Conservation (phyloP, 2,797 vertebrate genomes). For the Borostomias antarcticus region DNA sequence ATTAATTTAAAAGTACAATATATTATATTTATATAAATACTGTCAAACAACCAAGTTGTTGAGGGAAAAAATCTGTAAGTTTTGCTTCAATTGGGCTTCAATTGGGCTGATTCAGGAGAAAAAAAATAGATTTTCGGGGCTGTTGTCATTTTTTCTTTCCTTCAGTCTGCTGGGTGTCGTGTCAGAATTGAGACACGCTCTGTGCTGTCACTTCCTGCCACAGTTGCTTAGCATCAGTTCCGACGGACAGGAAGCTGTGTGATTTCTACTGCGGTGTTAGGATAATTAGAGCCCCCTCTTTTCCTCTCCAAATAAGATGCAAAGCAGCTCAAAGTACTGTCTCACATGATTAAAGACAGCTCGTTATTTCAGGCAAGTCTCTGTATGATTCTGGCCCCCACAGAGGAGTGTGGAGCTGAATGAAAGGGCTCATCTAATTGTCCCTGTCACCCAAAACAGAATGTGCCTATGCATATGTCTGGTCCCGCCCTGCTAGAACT, state of each 20-base stretch:
- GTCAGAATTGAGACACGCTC: constrained; percentile 84
- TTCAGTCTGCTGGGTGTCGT: constrained; percentile 80
- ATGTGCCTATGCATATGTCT: constrained; percentile 44
- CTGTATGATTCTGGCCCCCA: constrained; percentile 87
- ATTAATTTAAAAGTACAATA: constrained; percentile 42
- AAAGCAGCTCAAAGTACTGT: constrained; percentile 93
- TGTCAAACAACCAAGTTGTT: background rate
- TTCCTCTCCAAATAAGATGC: constrained; percentile 90
- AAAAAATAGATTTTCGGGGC: constrained; percentile 39
- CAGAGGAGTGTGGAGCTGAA: constrained; percentile 56
- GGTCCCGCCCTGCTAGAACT: constrained; percentile 30
- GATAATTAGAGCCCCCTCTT: constrained; percentile 91
- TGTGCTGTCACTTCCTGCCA: constrained; percentile 95
- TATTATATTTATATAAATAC: constrained; percentile 20
- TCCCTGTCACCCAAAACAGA: constrained; percentile 48
- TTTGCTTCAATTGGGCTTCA: background rate
- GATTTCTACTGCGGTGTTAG: constrained; percentile 78
- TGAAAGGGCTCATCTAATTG: constrained; percentile 38
- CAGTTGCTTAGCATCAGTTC: constrained; percentile 85
- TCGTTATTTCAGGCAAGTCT: constrained; percentile 95
- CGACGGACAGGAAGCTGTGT: constrained; percentile 72
- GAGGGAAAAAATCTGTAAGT: background rate
- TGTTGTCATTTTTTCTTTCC: constrained; percentile 61
- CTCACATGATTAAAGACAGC: constrained; percentile 96
- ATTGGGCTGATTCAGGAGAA: constrained; percentile 14